Evolutionary conservation across 2,888 invertebrate species (phyloP).

Genomic region (Drosophila hawaiiensis): DNA sequence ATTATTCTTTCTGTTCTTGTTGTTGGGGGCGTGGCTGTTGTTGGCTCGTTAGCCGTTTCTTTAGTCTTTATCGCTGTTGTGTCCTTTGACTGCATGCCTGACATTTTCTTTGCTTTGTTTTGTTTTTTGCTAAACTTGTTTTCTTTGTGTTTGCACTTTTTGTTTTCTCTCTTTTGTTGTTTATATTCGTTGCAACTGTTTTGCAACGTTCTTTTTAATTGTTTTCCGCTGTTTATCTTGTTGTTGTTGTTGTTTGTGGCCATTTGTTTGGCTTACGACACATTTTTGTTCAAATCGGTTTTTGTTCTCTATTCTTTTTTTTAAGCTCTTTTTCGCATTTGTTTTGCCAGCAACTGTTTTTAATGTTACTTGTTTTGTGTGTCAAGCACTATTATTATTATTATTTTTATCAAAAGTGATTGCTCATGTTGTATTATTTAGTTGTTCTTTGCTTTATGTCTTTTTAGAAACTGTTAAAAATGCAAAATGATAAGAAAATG

Average conservation of each 20-base stretch:
- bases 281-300: slow-evolving; percentile 33
- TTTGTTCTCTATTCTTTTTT: slow-evolving; percentile 4
- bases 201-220: slow-evolving; percentile 35
- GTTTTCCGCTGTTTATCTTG: slow-evolving; percentile 23
- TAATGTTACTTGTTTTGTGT: neutral
- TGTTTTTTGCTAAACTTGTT: slow-evolving; percentile 16
- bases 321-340: slow-evolving; percentile 18
- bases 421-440: neutral
- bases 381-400: neutral
- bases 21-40: slow-evolving; percentile 18
- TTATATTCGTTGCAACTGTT: slow-evolving; percentile 34
- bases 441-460: neutral
- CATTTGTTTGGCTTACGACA: slow-evolving; percentile 42
- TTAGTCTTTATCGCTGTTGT: slow-evolving; percentile 44
- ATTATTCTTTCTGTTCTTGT: slow-evolving; percentile 14
- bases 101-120: slow-evolving; percentile 56
- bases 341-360: neutral
- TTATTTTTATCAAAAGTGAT: neutral
- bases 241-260: slow-evolving; percentile 29
- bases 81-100: slow-evolving; percentile 52
- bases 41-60: slow-evolving; percentile 34
- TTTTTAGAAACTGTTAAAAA: slow-evolving; percentile 10
- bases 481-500: neutral
- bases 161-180: slow-evolving; percentile 25
- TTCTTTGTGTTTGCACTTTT: slow-evolving; percentile 44